Evolutionary conservation across 1,140 invertebrate species (phyloP), one percentile per base, ranked within the genome.

Genomic region (Amphibalanus amphitrite): DNA sequence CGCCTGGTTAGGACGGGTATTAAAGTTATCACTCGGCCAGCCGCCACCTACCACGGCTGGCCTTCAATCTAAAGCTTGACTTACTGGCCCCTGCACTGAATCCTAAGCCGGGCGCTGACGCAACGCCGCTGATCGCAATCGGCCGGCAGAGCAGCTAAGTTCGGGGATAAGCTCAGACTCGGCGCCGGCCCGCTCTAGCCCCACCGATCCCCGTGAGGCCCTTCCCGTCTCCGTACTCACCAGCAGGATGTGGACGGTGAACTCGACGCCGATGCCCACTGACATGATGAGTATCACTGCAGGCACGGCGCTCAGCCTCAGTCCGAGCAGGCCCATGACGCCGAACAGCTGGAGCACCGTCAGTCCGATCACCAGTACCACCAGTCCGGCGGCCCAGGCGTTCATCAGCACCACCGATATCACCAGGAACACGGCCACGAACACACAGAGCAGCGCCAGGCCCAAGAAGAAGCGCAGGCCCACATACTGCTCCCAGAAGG

Each of bases 401-500:
- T 93, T 95, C 69, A 95, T 81, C 38, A 96, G 79, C 0, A 93
- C 86, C 29, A 92, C 83, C 3, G 81, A 85, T 69, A 87, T 85
- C 78, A 89, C 85, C 73, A 88, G 78, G 76, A 95, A 87, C 29
- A 93, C 88, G 40, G 86, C 86, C 40, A 84, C 82, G 25, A 95
- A 81, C 0, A 93, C 89, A 75, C 88, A 88, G 59, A 88, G 81
- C 30, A 99, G 79, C 20, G 94, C 88, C 70, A 95, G 77, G 17
- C 86, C 83, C 71, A 97, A 79, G 73, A 89, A 90, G 71, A 86
- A 87, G 28, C 90, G 84, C 70, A 98, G 80, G 76, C 90, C 86
- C 77, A 97, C 85, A 79, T 98, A 98, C 82, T 98, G 97, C 80
- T 98, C 95, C 92, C 95, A 99, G 82, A 95, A 99, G 4, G 95